Evolutionary conservation across 2,113 vertebrate species (phyloP).

Genomic region (Sarotherodon lohbergeri): DNA sequence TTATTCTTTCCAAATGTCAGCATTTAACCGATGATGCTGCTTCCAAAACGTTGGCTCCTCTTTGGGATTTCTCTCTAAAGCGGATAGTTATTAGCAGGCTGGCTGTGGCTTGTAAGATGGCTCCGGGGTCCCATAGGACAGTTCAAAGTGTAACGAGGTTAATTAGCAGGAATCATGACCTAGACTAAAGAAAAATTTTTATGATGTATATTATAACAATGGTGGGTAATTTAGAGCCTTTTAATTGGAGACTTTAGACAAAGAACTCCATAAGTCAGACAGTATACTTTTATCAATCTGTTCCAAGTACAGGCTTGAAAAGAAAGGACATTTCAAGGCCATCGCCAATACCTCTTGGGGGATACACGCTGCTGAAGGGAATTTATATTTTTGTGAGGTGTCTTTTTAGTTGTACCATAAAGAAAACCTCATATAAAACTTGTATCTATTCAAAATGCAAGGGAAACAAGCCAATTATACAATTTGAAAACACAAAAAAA

Average conservation of each 20-base stretch:
- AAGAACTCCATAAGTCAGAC: background rate
- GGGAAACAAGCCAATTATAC: background rate
- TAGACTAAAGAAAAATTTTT: background rate
- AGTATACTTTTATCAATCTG: background rate
- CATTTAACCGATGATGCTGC: background rate
- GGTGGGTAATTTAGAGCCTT: background rate
- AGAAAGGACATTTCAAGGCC: background rate
- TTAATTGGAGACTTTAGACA: background rate
- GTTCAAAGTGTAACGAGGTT: constrained; percentile 49
- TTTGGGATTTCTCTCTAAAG: constrained; percentile 28
- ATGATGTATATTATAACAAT: background rate
- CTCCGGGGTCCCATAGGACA: constrained; percentile 33
- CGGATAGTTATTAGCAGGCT: constrained; percentile 9
- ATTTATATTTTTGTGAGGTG: background rate
- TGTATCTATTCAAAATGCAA: background rate
- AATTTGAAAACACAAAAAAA: background rate
- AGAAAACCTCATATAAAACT: background rate
- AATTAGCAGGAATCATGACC: constrained; percentile 42
- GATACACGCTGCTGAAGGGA: background rate
- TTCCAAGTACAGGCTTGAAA: background rate
- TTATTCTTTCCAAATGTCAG: constrained; percentile 17
- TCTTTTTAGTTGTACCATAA: background rate
- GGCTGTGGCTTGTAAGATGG: constrained; percentile 6
- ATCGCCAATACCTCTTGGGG: background rate
- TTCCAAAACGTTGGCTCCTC: background rate